Conservation (phyloP, 2,797 vertebrate species). For the Pipistrellus pygmaeus region DNA sequence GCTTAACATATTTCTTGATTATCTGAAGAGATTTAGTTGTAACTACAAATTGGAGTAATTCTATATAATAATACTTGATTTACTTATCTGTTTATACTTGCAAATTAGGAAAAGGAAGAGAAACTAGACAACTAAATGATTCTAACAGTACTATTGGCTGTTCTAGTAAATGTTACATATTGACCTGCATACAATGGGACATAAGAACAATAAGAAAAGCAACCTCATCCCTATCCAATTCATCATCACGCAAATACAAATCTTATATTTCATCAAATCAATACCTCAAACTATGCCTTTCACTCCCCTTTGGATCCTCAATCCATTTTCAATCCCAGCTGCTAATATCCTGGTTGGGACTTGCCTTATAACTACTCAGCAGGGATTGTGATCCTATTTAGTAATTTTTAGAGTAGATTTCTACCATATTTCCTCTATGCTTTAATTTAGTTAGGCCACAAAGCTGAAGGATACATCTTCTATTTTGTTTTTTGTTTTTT, state of each 20-base stretch:
- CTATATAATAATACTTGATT: background rate
- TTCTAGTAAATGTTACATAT: slow-evolving; percentile 4
- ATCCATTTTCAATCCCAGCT: background rate
- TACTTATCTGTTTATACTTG: slow-evolving; percentile 46
- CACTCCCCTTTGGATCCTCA: background rate
- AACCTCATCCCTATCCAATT: background rate
- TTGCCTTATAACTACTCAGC: slow-evolving; percentile 32
- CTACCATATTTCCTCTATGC: slow-evolving; percentile 30
- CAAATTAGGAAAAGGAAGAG: slow-evolving; percentile 32
- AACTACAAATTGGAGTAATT: slow-evolving; percentile 33
- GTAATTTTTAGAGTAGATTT: background rate
- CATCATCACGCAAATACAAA: background rate
- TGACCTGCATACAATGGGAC: background rate
- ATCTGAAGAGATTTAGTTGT: slow-evolving; percentile 34
- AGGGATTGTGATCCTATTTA: slow-evolving; percentile 12
- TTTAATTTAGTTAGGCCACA: slow-evolving; percentile 44
- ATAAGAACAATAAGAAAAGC: slow-evolving; percentile 25
- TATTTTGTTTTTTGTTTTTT: background rate
- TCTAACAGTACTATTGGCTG: background rate
- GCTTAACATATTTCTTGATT: slow-evolving; percentile 37
- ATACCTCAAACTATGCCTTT: slow-evolving; percentile 13
- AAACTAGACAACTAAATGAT: slow-evolving; percentile 32
- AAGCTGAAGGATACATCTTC: slow-evolving; percentile 10
- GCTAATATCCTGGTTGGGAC: slow-evolving; percentile 18
- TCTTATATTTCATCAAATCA: slow-evolving; percentile 56